Base-by-base conservation (phyloP, 1,140 invertebrate species). In the Lithobius niger region DNA sequence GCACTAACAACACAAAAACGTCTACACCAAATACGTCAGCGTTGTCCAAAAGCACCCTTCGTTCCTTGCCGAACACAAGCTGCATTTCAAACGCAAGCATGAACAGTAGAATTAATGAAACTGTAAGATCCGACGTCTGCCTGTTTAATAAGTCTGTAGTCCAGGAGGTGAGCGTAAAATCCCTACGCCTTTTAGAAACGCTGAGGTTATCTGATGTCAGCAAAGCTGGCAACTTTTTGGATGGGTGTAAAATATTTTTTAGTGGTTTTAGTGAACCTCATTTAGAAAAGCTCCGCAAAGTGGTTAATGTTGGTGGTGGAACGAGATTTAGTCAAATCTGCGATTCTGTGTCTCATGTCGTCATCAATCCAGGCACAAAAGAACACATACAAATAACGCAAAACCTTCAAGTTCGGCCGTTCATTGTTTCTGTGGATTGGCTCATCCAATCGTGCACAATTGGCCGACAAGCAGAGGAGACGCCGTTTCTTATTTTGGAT, bases 271-370 rank as follows among this genome's bases (percentile, higher is more conserved):
- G 67, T 3, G 28, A 67, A 0, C 70, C 70, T 45, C 74, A 80
- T 55, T 72, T 80, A 22, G 87, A 91, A 59, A 89, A 88, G 67
- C 65, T 90, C 0, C 76, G 80, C 42, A 81, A 80, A 60, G 78
- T 89, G 19, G 71, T 93, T 2, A 89, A 89, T 61, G 75, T 79
- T 16, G 82, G 83, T 22, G 86, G 88, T 31, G 90, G 83, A 26
- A 85, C 83, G 13, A 76, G 87, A 58, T 83, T 86, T 58, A 83
- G 83, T 63, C 77, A 79, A 49, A 74, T 88, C 50, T 80, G 78
- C 59, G 83, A 83, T 50, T 75, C 80, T 59, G 76, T 93, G 2
- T 86, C 87, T 0, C 89, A 93, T 69, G 79, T 87, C 27, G 75
- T 89, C 22, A 74, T 87, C 21, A 26, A 26, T 6, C 83, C 82